Conservation (phyloP, 2,888 invertebrate genomes). For the Strigamia maritima region DNA sequence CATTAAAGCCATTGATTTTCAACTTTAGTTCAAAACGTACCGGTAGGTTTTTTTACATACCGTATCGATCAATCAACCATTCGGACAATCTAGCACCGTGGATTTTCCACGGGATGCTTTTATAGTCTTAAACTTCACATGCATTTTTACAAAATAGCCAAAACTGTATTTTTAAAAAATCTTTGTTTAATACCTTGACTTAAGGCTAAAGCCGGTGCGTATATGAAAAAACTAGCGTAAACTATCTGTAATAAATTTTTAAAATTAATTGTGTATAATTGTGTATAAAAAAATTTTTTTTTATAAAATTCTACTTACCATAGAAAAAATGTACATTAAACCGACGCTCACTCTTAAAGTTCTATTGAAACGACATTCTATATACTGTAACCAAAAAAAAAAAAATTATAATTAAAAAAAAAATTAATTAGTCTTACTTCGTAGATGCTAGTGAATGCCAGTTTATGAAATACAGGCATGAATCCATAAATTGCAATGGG, state of each 20-base stretch:
- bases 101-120: too few species aligned
- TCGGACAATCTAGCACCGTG: too few species aligned
- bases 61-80: too few species aligned
- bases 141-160: too few species aligned
- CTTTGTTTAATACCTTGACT: constrained; percentile 25
- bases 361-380: constrained; percentile 16
- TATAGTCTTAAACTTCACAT: too few species aligned
- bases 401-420: too few species aligned
- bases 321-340: neutral
- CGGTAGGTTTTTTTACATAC: too few species aligned
- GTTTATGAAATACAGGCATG: constrained; percentile 36
- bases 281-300: too few species aligned
- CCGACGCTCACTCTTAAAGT: neutral
- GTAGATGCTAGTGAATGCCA: constrained; percentile 29
- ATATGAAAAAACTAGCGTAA: constrained; percentile 34
- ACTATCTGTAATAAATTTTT: neutral
- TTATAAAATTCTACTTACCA: neutral
- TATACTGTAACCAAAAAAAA: neutral
- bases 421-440: constrained; percentile 12
- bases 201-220: constrained; percentile 28
- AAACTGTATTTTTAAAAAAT: too few species aligned
- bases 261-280: neutral
- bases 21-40: too few species aligned
- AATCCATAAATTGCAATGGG: constrained; percentile 31
- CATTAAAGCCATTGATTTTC: too few species aligned